Percentiles rank a stretch among this genome's conserved stretches.
Evolutionary conservation across 2,888 invertebrate genomes (phyloP).

Genomic region (Colostygia pectinataria): DNA sequence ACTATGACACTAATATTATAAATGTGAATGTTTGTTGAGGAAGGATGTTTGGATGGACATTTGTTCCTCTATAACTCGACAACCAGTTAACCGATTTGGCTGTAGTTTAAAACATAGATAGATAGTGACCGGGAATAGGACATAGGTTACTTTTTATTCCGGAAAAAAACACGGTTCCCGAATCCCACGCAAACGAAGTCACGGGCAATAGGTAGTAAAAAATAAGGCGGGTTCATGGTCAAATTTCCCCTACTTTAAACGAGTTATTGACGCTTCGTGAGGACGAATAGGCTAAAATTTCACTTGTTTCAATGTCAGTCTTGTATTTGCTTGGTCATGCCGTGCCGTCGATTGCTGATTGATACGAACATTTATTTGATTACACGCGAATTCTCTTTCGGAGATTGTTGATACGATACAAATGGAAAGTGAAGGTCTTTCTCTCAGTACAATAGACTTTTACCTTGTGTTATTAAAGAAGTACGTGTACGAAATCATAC

Average conservation of each 20-base stretch:
- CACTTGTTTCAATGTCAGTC: conserved; percentile 61
- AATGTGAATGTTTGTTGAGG: no score
- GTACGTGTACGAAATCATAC: no score
- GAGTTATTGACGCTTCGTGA: conserved; percentile 55
- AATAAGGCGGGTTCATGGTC: neutral
- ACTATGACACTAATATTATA: no score
- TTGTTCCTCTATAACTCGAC: no score
- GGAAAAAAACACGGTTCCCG: no score
- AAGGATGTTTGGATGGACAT: no score
- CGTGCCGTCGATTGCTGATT: conserved; percentile 33
- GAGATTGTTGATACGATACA: conserved; percentile 19
- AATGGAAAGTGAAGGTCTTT: conserved; percentile 24
- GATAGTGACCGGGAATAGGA: no score
- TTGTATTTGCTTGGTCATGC: conserved; percentile 31
- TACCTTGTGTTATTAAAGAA: neutral
- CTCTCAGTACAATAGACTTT: conserved; percentile 5
- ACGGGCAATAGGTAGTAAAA: no score
- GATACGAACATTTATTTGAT: conserved; percentile 36
- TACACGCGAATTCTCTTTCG: conserved; percentile 32
- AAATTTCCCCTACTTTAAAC: conserved; percentile 1
- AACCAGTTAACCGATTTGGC: no score
- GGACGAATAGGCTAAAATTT: conserved; percentile 46
- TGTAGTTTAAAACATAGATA: no score
- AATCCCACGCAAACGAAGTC: no score
- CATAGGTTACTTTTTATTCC: no score